Percentiles rank a stretch among this genome's conserved stretches.
phyloP scores from a whole-genome alignment of 2,797 vertebrate species.

The Hybognathus amarus region DNA sequence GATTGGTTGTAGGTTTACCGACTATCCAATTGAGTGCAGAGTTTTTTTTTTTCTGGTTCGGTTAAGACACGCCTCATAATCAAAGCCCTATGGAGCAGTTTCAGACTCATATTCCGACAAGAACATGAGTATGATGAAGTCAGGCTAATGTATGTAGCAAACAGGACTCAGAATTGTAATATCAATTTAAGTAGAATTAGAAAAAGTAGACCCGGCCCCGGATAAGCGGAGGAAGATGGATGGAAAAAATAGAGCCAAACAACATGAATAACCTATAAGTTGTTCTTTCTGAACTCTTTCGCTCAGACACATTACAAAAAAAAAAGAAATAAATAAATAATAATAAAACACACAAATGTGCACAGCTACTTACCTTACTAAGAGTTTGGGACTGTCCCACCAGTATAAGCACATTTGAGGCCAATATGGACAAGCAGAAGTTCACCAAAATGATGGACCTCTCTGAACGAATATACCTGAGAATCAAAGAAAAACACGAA shows the following conservation, averaged over 20 bases:
- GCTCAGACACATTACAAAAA: neutral
- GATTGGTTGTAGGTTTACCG: too few relatives aligned
- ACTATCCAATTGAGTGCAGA: too few relatives aligned
- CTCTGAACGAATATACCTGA: conserved; percentile 95
- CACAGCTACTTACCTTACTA: conserved; percentile 86
- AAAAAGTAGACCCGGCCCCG: neutral
- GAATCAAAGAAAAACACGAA: neutral
- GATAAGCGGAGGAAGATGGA: too few relatives aligned
- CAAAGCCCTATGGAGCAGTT: too few relatives aligned
- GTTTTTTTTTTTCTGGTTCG: too few relatives aligned
- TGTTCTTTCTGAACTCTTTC: neutral
- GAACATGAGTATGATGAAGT: too few relatives aligned
- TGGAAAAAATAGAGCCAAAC: neutral
- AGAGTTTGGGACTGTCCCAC: conserved; percentile 98
- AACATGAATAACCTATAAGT: neutral
- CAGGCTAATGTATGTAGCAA: neutral
- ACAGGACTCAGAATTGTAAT: neutral
- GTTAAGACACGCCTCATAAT: too few relatives aligned
- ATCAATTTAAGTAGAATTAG: neutral
- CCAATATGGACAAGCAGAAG: conserved; percentile 97
- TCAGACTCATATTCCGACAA: too few relatives aligned
- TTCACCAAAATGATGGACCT: conserved; percentile 98
- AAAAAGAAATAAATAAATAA: too few relatives aligned
- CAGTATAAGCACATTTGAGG: conserved; percentile 96
- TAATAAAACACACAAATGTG: neutral